A percentile compares a stretch with the other conserved stretches of the same genome.
These are phyloP conservation scores for Diarsia brunnea DNA, from an alignment of 2,888 invertebrate genomes.

Conservation along the genomic window DNA sequence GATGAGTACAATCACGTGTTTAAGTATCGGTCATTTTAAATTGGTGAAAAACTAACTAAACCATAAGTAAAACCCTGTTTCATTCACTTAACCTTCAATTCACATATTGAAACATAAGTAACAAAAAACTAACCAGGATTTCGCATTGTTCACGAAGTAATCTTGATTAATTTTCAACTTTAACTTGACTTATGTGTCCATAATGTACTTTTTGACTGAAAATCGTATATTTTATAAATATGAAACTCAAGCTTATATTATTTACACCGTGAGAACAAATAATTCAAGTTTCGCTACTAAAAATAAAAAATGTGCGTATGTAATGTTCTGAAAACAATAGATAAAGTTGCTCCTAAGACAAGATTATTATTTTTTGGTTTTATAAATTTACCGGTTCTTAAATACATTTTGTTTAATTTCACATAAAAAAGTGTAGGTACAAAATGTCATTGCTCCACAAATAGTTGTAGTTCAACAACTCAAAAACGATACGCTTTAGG, in stretches of 20 bases:
- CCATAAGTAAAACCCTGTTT: background rate
- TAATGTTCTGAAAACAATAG: background rate
- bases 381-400: background rate
- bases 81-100: slow-evolving; percentile 1
- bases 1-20: too few relatives aligned
- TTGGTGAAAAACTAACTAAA: too few relatives aligned
- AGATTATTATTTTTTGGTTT: background rate
- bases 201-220: background rate
- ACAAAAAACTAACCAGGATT: slow-evolving; percentile 10
- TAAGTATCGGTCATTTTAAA: too few relatives aligned
- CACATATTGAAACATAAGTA: background rate
- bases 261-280: background rate
- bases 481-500: background rate
- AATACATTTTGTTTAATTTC: background rate
- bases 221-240: background rate
- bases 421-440: background rate
- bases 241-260: background rate
- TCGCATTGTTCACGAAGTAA: background rate
- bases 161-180: background rate
- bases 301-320: background rate
- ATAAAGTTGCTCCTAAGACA: background rate
- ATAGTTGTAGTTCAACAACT: background rate
- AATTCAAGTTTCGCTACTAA: background rate
- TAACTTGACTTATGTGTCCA: background rate
- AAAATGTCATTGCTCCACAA: background rate